Evolutionary conservation across 2,797 vertebrate species (phyloP).

Genomic region (Bradypodion pumilum): DNA sequence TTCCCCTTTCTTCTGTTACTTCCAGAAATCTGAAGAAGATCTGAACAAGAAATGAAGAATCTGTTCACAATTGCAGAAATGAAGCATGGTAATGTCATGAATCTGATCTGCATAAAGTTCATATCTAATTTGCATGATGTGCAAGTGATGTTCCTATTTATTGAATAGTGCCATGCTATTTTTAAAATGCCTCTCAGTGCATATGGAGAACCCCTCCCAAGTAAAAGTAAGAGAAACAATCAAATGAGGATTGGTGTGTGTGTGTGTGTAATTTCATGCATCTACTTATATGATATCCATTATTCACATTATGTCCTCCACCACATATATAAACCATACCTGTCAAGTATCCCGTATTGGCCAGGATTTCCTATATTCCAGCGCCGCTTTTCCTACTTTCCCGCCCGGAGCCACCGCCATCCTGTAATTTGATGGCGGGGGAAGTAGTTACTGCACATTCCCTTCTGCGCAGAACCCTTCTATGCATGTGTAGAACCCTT

Average conservation of each 20-base stretch:
- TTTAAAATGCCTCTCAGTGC: not conserved
- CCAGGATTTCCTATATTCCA: too few species aligned
- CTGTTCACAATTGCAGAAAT: not conserved
- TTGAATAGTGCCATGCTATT: not conserved
- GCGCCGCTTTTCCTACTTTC: too few species aligned
- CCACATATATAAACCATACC: too few species aligned
- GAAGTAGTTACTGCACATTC: too few species aligned
- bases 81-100: not conserved
- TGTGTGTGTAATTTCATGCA: not conserved
- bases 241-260: not conserved
- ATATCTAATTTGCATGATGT: not conserved
- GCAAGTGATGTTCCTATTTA: not conserved
- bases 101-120: slow-evolving; percentile 2
- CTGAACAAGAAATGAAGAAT: not conserved
- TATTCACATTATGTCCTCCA: not conserved
- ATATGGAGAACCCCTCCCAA: not conserved
- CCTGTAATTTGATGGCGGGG: too few species aligned
- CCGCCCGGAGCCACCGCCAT: too few species aligned
- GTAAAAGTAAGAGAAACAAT: not conserved
- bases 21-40: too few species aligned
- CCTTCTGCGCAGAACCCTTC: too few species aligned
- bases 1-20: not conserved
- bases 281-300: not conserved
- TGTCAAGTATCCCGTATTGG: too few species aligned
- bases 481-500: too few species aligned